phyloP scores from a whole-genome alignment of 1,140 invertebrate species.

The Leptinotarsa undecemlineata region DNA sequence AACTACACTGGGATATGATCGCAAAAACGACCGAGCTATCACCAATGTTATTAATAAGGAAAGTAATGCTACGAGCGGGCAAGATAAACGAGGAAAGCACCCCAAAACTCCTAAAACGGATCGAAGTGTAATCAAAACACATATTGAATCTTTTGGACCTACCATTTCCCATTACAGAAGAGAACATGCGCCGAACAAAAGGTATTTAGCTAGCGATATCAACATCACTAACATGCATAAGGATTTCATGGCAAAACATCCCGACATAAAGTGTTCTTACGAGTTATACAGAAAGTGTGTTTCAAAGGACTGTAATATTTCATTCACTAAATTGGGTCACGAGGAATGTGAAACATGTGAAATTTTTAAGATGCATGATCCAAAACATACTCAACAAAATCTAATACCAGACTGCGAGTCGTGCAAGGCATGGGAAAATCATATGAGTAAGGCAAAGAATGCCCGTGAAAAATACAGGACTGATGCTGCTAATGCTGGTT shows the following conservation, averaged over 20 bases:
- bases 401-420: conserved; percentile 10
- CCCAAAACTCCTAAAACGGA: not conserved
- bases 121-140: not conserved
- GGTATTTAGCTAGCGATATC: conserved; percentile 45
- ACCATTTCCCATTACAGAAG: conserved; percentile 47
- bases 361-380: conserved; percentile 12
- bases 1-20: not conserved
- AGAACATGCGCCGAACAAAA: conserved; percentile 45
- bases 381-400: conserved; percentile 13
- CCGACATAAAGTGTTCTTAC: conserved; percentile 5
- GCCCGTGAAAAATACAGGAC: conserved; percentile 22
- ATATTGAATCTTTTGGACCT: conserved; percentile 43
- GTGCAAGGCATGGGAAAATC: conserved; percentile 16
- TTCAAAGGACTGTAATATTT: conserved; percentile 20
- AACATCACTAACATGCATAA: conserved; percentile 12
- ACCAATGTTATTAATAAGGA: not conserved
- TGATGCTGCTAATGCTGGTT: conserved; percentile 14
- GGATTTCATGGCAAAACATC: conserved; percentile 15
- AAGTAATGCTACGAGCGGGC: too few species aligned
- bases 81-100: not conserved
- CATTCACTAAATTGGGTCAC: conserved; percentile 25
- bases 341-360: conserved; percentile 25
- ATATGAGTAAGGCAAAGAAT: conserved; percentile 18
- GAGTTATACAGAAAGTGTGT: conserved; percentile 9
- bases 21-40: not conserved